Base-by-base conservation (phyloP, 2,888 invertebrate genomes). In the Sturmia bella region DNA sequence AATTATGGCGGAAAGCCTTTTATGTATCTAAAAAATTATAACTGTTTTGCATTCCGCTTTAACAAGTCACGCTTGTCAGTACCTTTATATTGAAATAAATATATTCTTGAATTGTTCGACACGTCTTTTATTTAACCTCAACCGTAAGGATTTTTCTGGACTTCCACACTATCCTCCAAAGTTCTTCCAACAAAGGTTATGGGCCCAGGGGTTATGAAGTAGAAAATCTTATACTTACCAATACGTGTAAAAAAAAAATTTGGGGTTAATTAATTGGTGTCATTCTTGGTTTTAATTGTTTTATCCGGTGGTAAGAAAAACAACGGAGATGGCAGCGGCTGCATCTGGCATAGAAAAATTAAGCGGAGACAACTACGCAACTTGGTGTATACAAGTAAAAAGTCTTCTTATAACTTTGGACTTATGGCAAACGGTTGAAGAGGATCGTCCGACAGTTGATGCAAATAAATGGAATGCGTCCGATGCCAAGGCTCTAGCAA, bases 401-500 rank as follows among this genome's bases (percentile, higher is more conserved):
- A 56, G 56, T 15, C 7, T 56, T 4, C 15, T 56, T 15, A 37
- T 56, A 6, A 56, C 56, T 1, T 56, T 32, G 15, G 37, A 57
- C 39, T 19, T 39, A 9, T 57, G 39, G 37, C 4, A 39, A 39
- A 39, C 39, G 11, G 17, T 57, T 19, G 6, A 2, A 19, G 21
- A 57, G 39, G 1, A 7, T 12, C 17, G 39, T 39, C 57, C 57
- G 17, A 19, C 2, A 13, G 57, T 19, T 17, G 19, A 13, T 3
- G n/a, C 52, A 12, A 17, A 39, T 2, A 37, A 39, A 57, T 57
- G 39, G 57, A 1, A 19, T 37, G 4, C 2, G 19, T 19, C 39
- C 4, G 70, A 72, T 17, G 32, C 45, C 12, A 78, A 78, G 37
- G 70, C 72, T 13, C 64, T 78, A 12, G 78, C 78, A 12, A 72